Base-by-base conservation (phyloP, 2,797 vertebrate genomes). In the Orestias chungarensis region DNA sequence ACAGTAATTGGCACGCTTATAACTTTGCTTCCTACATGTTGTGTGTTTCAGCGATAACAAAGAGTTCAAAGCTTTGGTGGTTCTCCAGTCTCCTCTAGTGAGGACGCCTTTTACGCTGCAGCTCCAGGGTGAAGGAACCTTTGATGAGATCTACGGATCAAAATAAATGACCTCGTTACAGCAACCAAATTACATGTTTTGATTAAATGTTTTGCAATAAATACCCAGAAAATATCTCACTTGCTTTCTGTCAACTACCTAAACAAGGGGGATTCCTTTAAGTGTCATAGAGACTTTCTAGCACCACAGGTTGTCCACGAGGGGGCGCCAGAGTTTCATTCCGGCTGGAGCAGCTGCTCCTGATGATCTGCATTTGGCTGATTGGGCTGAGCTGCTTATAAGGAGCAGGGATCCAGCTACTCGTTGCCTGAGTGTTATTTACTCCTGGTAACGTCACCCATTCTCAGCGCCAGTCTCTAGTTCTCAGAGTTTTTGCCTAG, bases 31-130 rank as follows among this genome's bases (percentile, higher is more conserved):
- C 74, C 27, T 55, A 1, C 2, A 23, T 29, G 1, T 68, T 44
- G 1, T 81, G 66, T 87, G 79, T 89, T 81, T 59, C 0, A 99
- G 97, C 81, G 93, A 87, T 2, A 76, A 73, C 14, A 73, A 6
- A 49, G 90, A 91, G 14, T 97, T 93, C 29, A 90, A 89, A 82
- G 84, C 94, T 15, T 38, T 8, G 0, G 40, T 97, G 82, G 89
- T 83, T 0, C 79, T 99, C 54, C 91, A 83, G 3, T 96, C 96
- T 10, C 78, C 91, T 84, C 90, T 97, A 47, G 92, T 94, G 29
- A 96, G 96, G 90, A 87, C 67, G 2, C 80, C 92, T 0, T 88
- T 96, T 75, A 82, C 73, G n/a, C 83, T 97, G 15, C 82, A 68
- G 23, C 62, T 97, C 62, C 79, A 68, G 55, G 96, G 96, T 57